Base-by-base conservation (phyloP, 2,888 invertebrate genomes). In the Lydus trimaculatus region DNA sequence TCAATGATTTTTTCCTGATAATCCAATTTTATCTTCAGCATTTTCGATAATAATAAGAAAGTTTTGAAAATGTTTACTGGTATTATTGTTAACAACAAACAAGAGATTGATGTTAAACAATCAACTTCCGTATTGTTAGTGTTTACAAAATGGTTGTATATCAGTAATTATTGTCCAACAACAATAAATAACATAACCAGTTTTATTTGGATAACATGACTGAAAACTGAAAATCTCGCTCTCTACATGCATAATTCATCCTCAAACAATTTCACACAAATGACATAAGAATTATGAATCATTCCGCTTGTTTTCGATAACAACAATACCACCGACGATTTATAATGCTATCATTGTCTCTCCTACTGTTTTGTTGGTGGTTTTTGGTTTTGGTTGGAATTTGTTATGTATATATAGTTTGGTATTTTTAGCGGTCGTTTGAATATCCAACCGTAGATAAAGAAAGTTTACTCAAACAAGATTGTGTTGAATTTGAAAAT, bases 51-150 rank as follows among this genome's bases (percentile, higher is more conserved):
- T 58, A 15, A n/a, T n/a, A 28, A 33, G 8, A 7, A 33, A 1
- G 7, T 33, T 9, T 33, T 33, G 33, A 33, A 13, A 43, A 17
- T 3, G 6, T 43, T 43, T 6, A 23, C 13, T 11, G 25, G 63
- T n/a, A 63, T 66, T 69, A 66, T 66, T 66, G 36, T 39, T 25
- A 33, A 31, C 59, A 52, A 33, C 59, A 52, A n/a, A 67, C 63
- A 67, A 64, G 64, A 64, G 58, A 43, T 70, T 39, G 58, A 60
- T 66, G 67, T 67, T 70, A 72, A 72, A 73, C 72, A 73, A 73
- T 75, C 70, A 72, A 70, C 72, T 72, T 73, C 73, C 74, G 69
- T 67, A 67, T 67, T 60, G 23, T 68, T n/a, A n/a, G n/a, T 48
- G 67, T 66, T 61, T 60, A 59, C 69, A 36, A 58, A 39, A 64